Conservation (phyloP, 2,113 vertebrate species). For the Harpagus bidentatus region DNA sequence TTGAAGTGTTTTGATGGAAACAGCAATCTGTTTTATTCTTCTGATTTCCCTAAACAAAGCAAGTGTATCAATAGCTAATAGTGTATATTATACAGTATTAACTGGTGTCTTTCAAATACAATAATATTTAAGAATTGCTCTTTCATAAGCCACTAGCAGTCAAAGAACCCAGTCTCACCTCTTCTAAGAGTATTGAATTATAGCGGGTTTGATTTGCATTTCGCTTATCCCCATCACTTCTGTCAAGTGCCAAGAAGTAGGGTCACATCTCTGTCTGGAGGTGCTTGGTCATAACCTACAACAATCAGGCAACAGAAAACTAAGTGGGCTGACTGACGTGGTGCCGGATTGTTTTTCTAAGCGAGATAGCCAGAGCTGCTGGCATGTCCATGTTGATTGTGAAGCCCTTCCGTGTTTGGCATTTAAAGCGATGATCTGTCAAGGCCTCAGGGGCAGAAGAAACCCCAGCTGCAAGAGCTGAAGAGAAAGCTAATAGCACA, state of each 20-base stretch:
- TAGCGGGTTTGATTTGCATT: not conserved
- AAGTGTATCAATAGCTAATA: constrained; percentile 3
- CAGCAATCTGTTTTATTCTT: constrained; percentile 40
- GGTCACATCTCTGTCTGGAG: not conserved
- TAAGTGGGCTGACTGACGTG: not conserved
- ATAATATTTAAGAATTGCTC: not conserved
- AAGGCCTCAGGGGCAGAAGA: not conserved
- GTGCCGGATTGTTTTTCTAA: not conserved
- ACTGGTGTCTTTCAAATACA: not conserved
- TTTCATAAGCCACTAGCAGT: not conserved
- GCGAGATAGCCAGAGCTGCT: not conserved
- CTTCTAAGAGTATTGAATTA: not conserved
- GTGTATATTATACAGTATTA: not conserved
- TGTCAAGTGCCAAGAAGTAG: not conserved
- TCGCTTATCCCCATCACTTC: not conserved
- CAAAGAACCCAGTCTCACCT: not conserved
- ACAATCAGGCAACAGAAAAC: not conserved
- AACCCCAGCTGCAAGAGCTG: not conserved
- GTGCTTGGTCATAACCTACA: not conserved
- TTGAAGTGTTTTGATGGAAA: constrained; percentile 58
- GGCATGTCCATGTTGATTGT: not conserved
- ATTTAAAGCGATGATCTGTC: not conserved
- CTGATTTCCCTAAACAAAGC: constrained; percentile 34
- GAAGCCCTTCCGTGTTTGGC: not conserved
- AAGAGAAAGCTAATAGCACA: not conserved